These are phyloP conservation scores for Colistium nudipinnis DNA, from an alignment of 2,113 vertebrate genomes.

Conservation along the genomic window DNA sequence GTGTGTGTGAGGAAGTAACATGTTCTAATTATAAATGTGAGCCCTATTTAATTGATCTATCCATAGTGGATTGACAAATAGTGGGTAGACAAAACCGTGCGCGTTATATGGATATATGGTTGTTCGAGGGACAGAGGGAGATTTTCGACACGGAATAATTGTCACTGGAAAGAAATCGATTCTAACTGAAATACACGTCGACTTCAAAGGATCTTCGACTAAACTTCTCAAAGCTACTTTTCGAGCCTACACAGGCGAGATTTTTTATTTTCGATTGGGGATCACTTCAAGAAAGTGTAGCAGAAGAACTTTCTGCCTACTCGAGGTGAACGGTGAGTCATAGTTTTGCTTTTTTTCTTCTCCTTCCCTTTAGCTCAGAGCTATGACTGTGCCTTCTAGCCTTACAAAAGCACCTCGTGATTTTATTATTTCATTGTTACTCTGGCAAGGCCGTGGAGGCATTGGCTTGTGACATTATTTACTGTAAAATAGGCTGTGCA, in stretches of 20 bases:
- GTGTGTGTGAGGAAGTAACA: background rate
- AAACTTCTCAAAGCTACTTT: background rate
- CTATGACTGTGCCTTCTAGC: constrained; percentile 21
- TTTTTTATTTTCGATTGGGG: background rate
- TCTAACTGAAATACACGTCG: background rate
- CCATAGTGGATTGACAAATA: background rate
- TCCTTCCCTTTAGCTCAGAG: constrained; percentile 14
- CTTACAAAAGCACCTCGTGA: constrained; percentile 24
- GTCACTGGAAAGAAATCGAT: background rate
- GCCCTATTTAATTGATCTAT: too few relatives aligned
- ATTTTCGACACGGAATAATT: background rate
- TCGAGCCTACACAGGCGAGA: background rate
- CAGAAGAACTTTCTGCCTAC: constrained; percentile 29
- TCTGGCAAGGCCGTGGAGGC: constrained; percentile 17
- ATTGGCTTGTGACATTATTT: constrained; percentile 18
- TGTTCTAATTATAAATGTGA: background rate
- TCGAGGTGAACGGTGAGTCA: constrained; percentile 52
- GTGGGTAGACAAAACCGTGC: background rate
- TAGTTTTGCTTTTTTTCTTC: background rate
- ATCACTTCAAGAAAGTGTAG: constrained; percentile 28
- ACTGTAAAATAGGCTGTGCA: constrained; percentile 1
- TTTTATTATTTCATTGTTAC: constrained; percentile 12
- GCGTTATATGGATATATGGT: too few relatives aligned
- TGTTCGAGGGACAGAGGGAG: background rate
- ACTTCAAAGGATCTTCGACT: background rate